Evolutionary conservation across 92 coral and sea anemone species (phyloP).

Genomic region (Pocillopora meandrina): DNA sequence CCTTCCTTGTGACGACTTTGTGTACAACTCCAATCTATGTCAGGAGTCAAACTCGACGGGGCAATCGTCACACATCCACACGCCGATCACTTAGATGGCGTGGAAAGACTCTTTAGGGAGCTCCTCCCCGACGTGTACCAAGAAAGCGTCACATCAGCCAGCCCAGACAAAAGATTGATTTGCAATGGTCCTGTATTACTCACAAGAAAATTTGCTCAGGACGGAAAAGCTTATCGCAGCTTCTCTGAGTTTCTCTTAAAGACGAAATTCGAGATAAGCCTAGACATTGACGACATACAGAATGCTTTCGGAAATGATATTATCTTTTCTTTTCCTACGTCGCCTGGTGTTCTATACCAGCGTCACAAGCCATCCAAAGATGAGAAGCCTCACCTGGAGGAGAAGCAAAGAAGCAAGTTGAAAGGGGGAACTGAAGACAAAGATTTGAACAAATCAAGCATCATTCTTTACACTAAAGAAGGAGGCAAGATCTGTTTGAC

Average conservation of each 20-base stretch:
- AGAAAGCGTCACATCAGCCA: neutral
- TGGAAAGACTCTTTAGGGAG: slow-evolving; percentile 16
- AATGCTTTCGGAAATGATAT: slow-evolving; percentile 28
- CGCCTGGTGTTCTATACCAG: slow-evolving; percentile 12
- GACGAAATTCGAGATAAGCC: slow-evolving; percentile 5
- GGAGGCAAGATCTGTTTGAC: slow-evolving; percentile 31
- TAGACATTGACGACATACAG: neutral
- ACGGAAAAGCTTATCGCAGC: slow-evolving; percentile 11
- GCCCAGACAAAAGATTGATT: neutral
- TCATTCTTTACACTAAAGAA: slow-evolving; percentile 12
- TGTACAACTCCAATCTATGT: neutral
- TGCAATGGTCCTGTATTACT: slow-evolving; percentile 33
- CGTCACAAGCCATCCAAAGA: slow-evolving; percentile 11
- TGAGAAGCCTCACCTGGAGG: neutral
- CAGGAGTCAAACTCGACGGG: slow-evolving; percentile 30
- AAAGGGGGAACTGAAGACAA: neutral
- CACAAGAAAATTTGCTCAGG: slow-evolving; percentile 2
- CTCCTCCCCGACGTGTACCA: slow-evolving; percentile 14
- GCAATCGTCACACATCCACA: slow-evolving; percentile 32
- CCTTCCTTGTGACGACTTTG: neutral
- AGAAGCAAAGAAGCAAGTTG: slow-evolving; percentile 9
- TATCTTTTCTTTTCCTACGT: slow-evolving; percentile 2
- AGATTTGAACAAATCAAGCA: slow-evolving; percentile 23
- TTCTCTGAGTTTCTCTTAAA: slow-evolving; percentile 18
- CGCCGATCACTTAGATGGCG: slow-evolving; percentile 31